These are phyloP conservation scores for Bombus superbus DNA, from an alignment of 1,140 invertebrate genomes.

Conservation along the genomic window DNA sequence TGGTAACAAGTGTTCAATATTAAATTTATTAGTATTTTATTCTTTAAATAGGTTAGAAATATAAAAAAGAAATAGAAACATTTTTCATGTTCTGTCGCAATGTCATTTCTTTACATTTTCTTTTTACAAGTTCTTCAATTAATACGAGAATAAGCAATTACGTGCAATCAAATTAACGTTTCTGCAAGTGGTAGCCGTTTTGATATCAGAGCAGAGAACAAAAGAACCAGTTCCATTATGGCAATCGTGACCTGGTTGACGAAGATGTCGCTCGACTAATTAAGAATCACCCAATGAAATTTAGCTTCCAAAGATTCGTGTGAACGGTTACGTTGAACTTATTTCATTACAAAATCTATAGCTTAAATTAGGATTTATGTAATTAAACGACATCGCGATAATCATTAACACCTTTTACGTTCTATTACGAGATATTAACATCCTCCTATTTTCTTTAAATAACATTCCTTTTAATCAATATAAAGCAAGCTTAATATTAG, in stretches of 20 bases:
- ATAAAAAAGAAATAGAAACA: neutral
- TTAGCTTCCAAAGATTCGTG: neutral
- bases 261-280: neutral
- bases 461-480: neutral
- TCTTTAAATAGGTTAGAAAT: neutral
- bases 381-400: no score
- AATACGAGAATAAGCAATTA: constrained; percentile 1
- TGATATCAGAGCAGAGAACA: neutral
- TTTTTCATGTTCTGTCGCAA: neutral
- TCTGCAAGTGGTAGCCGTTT: neutral
- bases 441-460: neutral
- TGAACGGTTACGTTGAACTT: neutral
- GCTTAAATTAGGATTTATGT: neutral
- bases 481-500: no score
- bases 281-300: neutral
- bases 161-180: neutral
- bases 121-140: neutral
- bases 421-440: neutral
- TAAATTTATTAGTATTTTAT: neutral
- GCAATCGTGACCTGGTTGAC: neutral
- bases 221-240: constrained; percentile 17
- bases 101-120: neutral
- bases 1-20: neutral
- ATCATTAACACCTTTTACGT: neutral
- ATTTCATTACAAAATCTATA: neutral